These are phyloP conservation scores for Ichneumoninae sp. DNA, from an alignment of 2,888 invertebrate genomes.

Conservation along the genomic window DNA sequence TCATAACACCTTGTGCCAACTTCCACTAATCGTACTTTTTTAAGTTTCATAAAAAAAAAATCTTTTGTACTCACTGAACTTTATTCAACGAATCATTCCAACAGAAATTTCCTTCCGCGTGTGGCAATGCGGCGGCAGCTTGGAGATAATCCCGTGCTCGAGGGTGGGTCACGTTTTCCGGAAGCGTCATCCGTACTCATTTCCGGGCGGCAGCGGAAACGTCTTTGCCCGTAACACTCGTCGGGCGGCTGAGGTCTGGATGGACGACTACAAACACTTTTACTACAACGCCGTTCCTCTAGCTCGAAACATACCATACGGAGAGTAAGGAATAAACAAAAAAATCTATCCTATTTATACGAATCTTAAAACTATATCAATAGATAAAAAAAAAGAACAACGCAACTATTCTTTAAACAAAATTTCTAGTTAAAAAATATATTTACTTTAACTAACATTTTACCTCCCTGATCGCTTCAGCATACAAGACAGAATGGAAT, in stretches of 20 bases:
- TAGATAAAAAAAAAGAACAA: neutral
- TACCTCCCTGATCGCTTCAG: slow-evolving; percentile 84
- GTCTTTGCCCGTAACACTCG: slow-evolving; percentile 98
- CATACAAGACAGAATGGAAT: slow-evolving; percentile 92
- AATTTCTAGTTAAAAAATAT: neutral
- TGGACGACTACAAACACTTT: slow-evolving; percentile 99
- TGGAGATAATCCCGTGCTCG: slow-evolving; percentile 99
- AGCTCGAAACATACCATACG: slow-evolving; percentile 94
- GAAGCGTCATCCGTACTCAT: slow-evolving; percentile 99
- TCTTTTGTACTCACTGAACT: slow-evolving; percentile 4
- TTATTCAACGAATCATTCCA: slow-evolving; percentile 11
- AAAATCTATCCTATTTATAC: neutral
- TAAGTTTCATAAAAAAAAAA: neutral
- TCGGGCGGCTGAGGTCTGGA: slow-evolving; percentile 99
- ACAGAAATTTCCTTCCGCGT: slow-evolving; percentile 93
- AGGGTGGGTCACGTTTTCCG: slow-evolving; percentile 97
- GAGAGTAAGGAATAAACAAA: slow-evolving; percentile 89
- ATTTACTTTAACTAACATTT: slow-evolving; percentile 5
- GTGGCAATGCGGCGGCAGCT: slow-evolving; percentile 98
- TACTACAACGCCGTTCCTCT: slow-evolving; percentile 97
- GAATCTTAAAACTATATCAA: neutral
- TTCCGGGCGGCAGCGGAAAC: slow-evolving; percentile 98
- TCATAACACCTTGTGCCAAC: no score
- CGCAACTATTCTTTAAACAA: neutral
- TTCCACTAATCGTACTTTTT: neutral